Base-by-base conservation (phyloP, 1,140 invertebrate species). In the Drosophila serrata region DNA sequence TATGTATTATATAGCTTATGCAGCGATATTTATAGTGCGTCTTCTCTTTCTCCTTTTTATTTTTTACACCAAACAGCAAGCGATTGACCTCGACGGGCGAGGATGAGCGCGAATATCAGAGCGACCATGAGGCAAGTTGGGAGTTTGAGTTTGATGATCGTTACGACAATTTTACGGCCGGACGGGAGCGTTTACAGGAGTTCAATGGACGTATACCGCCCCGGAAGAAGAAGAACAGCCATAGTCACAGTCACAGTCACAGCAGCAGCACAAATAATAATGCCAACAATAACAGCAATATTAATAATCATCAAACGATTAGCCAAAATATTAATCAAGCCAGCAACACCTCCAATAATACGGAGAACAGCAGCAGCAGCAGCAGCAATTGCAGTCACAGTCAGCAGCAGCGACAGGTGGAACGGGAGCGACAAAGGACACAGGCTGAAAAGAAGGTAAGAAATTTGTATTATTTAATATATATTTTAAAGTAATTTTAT, bases 81-180 rank as follows among this genome's bases (percentile, higher is more conserved):
- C 82, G 91, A n/a, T 58, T 91, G 69, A 92, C 91, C 72, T 92
- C 91, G 45, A 92, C 91, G 40, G 90, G 91, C 39, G 91, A 92
- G 61, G 91, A 92, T 79, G 91, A 92, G 74, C 92, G 91, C 29
- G 91, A 92, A 48, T 91, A 85, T 75, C 90, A 86, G 67, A 92
- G 91, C 45, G 91, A 92, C 67, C 91, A 92, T 60, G 91, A 92
- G 78, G 81, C 91, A 73, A 92, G 91, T 75, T 92, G 91, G 91
- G 91, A 92, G 49, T 53, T 53, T 75, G 91, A 92, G 57, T 87
- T 91, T 59, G 91, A 92, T 24, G 92, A 92, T 82, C 92, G 90
- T 58, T 92, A 81, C 64, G 75, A 87, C 45, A 92, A 92, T 67
- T 92, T 88, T 75, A 91, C 84, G 49, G 91, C 91, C 42, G 91